Evolutionary conservation across 2,797 vertebrate species (phyloP), one percentile per base, ranked within the genome.

Genomic region (Gephyroberyx darwinii): DNA sequence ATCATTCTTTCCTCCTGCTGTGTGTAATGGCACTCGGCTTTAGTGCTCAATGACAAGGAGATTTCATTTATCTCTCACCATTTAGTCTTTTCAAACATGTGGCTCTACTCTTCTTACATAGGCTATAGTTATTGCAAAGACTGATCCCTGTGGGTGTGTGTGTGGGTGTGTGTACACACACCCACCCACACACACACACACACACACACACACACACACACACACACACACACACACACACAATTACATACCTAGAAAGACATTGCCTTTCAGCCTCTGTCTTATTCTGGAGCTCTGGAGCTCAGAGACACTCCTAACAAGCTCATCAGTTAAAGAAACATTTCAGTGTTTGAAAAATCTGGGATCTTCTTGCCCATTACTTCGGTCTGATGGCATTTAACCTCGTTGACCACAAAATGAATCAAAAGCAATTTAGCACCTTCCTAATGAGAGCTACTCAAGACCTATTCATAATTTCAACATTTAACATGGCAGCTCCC

Each of bases 1-100:
- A 75, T 87, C 80, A 83, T 81, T 85, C 79, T 71, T 55, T 78
- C 55, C 82, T 76, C 86, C 84, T n/a, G 84, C 86, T 87, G 87
- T 60, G 85, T 65, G 65, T 82, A 86, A 89, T 86, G 78, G 81
- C 84, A 88, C 69, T 85, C 84, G 73, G 83, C 90, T 86, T 87
- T 82, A 82, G 57, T 30, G 5, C 68, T 80, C 20, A 74, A 82
- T 82, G 82, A 83, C 55, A 39, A 81, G 66, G 81, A 56, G 66
- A 84, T 90, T 65, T 62, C 45, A 35, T 77, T 88, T 77, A 90
- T 85, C 78, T 83, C 67, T 68, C 61, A 58, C 75, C 69, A 74
- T 89, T 87, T 84, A 78, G 66, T 82, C 61, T 82, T 82, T 79
- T 83, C 39, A 80, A 71, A 84, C 77, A 69, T 70, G 47, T 61